Base-by-base conservation (phyloP, 2,797 vertebrate genomes). In the Xenops minutus region DNA sequence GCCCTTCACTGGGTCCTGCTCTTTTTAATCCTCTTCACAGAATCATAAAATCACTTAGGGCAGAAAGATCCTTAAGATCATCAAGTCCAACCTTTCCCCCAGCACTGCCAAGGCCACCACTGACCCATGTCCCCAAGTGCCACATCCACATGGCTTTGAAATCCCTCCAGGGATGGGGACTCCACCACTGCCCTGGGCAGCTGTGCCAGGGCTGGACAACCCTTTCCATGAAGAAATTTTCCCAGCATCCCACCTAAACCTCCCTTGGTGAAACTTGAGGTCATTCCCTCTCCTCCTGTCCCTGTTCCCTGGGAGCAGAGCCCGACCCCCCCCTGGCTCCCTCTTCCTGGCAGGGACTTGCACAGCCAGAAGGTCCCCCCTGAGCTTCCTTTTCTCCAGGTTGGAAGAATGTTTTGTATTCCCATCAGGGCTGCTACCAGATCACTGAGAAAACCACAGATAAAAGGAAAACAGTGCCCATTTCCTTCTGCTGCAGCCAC, bases 301-400 rank as follows among this genome's bases (percentile, higher is more conserved):
- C 26, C 51, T 44, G 59, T 10, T 24, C 55, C 36, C 48, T 41
- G 55, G 62, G 30, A 82, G 48, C 39, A 88, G n/a, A 71, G 51
- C 58, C n/a, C 0, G 0, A 39, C 37, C 29, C 32, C 0, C 18
- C 4, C 2, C 58, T 2, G 18, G 34, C 22, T 15, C 14, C 44
- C 3, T 1, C 5, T 48, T 82, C 63, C 27, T 75, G 14, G 17
- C 66, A 54, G 44, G 69, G 22, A 62, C 6, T 0, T 68, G 7
- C 2, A 36, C 32, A 68, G 17, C 21, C 21, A 6, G 14, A 16
- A 41, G 18, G 49, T 69, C 64, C 29, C 64, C 8, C 29, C 72
- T 32, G 51, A 64, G 64, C 51, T 29, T 77, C 37, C 26, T 46
- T 7, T 44, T 27, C 51, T 52, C 24, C 87, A 71, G 17, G 14